Evolutionary conservation across 53 echinoderm and acorn worm species (phyloP).

Genomic region (Paracentrotus lividus): DNA sequence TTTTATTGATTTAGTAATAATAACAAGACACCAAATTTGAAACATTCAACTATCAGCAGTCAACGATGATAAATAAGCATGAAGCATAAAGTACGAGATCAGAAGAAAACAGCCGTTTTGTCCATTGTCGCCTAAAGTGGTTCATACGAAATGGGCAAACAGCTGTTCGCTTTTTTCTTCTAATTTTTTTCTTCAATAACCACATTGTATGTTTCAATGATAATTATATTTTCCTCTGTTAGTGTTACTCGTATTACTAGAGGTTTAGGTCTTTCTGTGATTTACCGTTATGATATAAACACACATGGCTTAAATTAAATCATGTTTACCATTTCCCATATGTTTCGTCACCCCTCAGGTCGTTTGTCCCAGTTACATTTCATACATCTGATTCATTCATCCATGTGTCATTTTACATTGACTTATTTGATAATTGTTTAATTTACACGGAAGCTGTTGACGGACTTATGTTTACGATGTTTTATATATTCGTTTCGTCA

Average conservation of each 20-base stretch:
- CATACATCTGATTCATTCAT: not conserved
- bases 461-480: not conserved
- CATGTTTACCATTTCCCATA: not conserved
- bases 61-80: not conserved
- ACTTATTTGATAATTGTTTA: slow-evolving; percentile 32
- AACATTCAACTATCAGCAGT: too few species aligned
- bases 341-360: not conserved
- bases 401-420: slow-evolving; percentile 22
- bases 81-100: too few species aligned
- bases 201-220: too few species aligned
- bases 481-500: slow-evolving; percentile 50
- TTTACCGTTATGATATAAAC: not conserved
- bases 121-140: too few species aligned
- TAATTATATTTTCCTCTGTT: too few species aligned
- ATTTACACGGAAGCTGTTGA: slow-evolving; percentile 35
- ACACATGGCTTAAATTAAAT: not conserved
- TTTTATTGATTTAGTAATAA: not conserved
- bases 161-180: too few species aligned
- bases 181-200: too few species aligned
- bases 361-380: not conserved
- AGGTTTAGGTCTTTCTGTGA: not conserved
- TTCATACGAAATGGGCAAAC: too few species aligned
- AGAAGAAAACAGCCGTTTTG: too few species aligned
- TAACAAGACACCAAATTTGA: not conserved
- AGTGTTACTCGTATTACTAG: too few species aligned